Conservation (phyloP, 2,888 invertebrate genomes). For the Sphecodes monilicornis region DNA sequence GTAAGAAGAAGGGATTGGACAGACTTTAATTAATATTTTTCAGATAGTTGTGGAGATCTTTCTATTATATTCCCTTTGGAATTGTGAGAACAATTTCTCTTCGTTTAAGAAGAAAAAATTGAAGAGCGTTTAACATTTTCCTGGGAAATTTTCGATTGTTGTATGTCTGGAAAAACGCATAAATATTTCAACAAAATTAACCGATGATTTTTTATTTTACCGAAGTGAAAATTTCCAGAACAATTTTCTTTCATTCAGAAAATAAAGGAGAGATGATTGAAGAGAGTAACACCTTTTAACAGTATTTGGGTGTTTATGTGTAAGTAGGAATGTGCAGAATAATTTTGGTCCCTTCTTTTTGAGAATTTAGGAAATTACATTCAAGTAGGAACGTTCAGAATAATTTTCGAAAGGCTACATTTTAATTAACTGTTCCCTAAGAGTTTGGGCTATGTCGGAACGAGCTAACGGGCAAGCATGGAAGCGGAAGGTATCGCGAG, state of each 20-base stretch:
- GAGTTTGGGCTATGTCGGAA: not conserved
- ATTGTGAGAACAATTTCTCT: no score
- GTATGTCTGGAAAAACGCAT: no score
- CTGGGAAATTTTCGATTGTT: not conserved
- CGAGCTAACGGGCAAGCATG: not conserved
- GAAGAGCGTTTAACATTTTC: not conserved
- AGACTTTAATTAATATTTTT: no score
- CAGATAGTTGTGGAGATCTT: no score
- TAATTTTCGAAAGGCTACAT: not conserved
- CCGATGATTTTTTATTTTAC: not conserved
- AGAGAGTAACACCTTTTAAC: not conserved
- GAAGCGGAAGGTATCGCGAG: not conserved
- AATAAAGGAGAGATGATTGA: not conserved
- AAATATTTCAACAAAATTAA: no score
- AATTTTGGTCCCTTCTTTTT: not conserved
- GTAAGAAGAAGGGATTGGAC: no score
- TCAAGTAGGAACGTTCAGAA: not conserved
- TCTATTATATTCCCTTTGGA: no score
- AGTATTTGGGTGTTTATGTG: not conserved
- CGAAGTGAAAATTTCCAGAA: not conserved
- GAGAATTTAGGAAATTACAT: not conserved
- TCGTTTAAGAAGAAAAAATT: no score
- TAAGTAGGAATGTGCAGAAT: not conserved
- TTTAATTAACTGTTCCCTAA: constrained; percentile 4
- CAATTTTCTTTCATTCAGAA: not conserved